These are phyloP conservation scores for Piaya cayana DNA, from an alignment of 2,113 vertebrate species.

Conservation along the genomic window DNA sequence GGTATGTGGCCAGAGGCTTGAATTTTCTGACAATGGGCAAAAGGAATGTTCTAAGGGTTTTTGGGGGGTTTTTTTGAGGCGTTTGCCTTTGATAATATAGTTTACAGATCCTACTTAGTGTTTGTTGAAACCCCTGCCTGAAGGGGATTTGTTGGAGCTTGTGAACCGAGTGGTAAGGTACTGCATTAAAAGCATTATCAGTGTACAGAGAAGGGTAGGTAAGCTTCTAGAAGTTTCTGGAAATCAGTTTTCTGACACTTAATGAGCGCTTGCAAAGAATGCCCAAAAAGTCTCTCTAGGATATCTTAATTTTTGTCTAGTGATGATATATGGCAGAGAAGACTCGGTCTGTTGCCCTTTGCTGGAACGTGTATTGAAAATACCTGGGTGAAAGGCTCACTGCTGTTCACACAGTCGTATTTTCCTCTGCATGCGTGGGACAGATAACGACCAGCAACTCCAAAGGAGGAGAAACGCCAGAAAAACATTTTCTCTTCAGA, in stretches of 20 bases:
- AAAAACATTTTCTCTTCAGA: not conserved
- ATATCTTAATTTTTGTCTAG: not conserved
- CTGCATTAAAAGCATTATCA: not conserved
- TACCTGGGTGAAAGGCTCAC: not conserved
- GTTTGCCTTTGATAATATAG: not conserved
- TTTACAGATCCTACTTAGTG: not conserved
- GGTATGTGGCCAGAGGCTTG: not conserved
- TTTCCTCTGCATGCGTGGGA: rapidly evolving
- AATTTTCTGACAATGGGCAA: not conserved
- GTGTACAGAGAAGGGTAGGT: not conserved
- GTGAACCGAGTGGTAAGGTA: not conserved
- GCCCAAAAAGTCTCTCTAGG: not conserved
- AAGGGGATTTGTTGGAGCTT: not conserved
- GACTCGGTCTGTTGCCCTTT: not conserved
- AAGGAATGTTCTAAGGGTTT: not conserved
- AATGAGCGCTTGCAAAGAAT: not conserved
- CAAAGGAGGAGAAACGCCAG: not conserved
- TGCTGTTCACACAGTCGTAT: not conserved
- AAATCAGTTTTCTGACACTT: not conserved
- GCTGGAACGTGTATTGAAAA: not conserved
- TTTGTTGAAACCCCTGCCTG: not conserved
- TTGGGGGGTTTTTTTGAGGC: not conserved
- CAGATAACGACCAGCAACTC: rapidly evolving
- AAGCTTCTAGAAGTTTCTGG: not conserved
- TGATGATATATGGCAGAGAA: not conserved